Conservation (phyloP, 2,113 vertebrate species). For the Alethe castanea region DNA sequence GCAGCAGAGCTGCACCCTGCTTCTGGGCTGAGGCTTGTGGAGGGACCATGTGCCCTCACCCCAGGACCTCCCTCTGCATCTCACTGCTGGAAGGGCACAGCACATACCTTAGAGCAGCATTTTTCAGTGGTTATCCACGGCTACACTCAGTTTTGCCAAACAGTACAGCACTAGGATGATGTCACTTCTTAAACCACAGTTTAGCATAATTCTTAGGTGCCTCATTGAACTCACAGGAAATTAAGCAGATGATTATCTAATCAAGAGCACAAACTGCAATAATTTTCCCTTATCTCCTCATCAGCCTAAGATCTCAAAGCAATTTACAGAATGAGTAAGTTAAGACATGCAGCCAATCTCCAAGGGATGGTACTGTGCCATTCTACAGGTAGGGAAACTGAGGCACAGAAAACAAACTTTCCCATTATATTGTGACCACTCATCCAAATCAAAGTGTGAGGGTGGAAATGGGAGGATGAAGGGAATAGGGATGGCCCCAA, state of each 20-base stretch:
- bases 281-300: constrained; percentile 57
- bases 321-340: constrained; percentile 46
- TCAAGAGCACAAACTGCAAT: constrained; percentile 58
- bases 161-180: not conserved
- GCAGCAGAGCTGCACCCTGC: not conserved
- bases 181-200: constrained; percentile 27
- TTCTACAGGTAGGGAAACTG: constrained; percentile 29
- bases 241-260: constrained; percentile 67
- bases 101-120: not conserved
- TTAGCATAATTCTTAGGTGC: constrained; percentile 51
- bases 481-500: not conserved
- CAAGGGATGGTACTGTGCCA: not conserved
- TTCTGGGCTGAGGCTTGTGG: not conserved
- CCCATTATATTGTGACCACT: not conserved
- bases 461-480: not conserved
- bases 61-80: not conserved
- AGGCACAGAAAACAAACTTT: not conserved
- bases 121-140: not conserved
- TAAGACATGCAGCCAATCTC: not conserved
- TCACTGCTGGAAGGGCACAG: not conserved
- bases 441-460: not conserved
- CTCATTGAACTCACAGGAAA: constrained; percentile 62
- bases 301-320: constrained; percentile 37
- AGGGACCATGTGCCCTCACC: not conserved
- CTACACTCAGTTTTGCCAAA: not conserved